Conservation (phyloP, 2,113 vertebrate genomes). For the Xenopus borealis region DNA sequence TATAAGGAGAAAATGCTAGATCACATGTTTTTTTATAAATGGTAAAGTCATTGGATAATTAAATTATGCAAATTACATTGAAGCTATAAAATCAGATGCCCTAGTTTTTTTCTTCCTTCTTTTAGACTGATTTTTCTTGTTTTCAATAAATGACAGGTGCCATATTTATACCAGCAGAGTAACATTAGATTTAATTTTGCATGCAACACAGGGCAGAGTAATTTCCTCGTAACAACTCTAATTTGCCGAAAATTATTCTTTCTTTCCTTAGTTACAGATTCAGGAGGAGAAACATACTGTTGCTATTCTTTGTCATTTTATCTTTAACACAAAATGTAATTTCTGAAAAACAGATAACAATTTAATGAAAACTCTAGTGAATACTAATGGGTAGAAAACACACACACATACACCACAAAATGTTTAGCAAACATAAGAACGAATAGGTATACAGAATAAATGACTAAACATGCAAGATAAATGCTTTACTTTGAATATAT, state of each 20-base stretch:
- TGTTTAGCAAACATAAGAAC: not conserved
- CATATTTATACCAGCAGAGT: constrained; percentile 20
- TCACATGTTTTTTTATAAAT: too few species aligned
- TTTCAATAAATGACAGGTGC: constrained; percentile 34
- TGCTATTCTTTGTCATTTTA: constrained; percentile 42
- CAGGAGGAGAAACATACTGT: constrained; percentile 23
- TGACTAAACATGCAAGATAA: not conserved
- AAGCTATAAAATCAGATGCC: constrained; percentile 7
- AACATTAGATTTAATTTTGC: constrained; percentile 26
- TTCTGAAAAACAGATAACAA: constrained; percentile 43
- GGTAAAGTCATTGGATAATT: too few species aligned
- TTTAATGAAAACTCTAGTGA: constrained; percentile 35
- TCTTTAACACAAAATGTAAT: constrained; percentile 43
- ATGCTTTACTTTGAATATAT: too few species aligned
- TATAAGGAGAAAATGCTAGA: too few species aligned
- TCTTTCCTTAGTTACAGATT: constrained; percentile 35
- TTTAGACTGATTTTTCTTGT: constrained; percentile 1
- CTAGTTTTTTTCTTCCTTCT: constrained; percentile 13
- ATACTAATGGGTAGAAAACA: too few species aligned
- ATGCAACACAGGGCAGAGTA: constrained; percentile 34
- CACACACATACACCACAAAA: not conserved
- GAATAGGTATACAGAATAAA: not conserved
- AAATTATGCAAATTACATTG: not conserved
- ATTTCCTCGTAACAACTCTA: constrained; percentile 39
- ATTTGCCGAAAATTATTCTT: constrained; percentile 38